Percentiles rank a stretch among this genome's conserved stretches.
phyloP scores from a whole-genome alignment of 2,888 invertebrate species.

The Lithophane semibrunnea region DNA sequence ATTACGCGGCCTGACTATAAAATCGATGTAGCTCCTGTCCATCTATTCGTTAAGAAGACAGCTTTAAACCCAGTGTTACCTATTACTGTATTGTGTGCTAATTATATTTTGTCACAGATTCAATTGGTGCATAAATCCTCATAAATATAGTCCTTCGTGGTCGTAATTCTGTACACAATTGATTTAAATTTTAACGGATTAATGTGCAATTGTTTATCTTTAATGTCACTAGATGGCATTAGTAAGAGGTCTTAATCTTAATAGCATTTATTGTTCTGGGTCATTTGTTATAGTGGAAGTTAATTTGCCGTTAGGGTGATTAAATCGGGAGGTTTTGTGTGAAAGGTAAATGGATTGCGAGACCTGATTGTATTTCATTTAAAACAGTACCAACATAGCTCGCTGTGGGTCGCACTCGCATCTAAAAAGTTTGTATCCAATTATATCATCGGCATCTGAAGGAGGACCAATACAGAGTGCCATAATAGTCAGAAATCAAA shows the following conservation, averaged over 20 bases:
- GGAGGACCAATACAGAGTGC: neutral
- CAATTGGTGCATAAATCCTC: slow-evolving; percentile 58
- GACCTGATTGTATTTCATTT: slow-evolving; percentile 9
- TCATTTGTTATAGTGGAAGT: neutral
- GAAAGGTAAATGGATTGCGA: neutral
- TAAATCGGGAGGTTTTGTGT: slow-evolving; percentile 7
- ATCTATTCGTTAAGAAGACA: slow-evolving; percentile 56
- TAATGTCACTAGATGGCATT: slow-evolving; percentile 46
- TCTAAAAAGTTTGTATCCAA: no score
- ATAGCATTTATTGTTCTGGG: neutral
- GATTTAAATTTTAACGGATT: slow-evolving; percentile 42
- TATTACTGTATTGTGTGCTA: slow-evolving; percentile 67
- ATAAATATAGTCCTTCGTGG: slow-evolving; percentile 31
- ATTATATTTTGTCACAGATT: slow-evolving; percentile 67
- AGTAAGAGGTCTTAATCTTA: neutral
- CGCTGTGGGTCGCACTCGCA: no score
- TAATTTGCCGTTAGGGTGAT: slow-evolving; percentile 29
- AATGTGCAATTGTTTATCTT: slow-evolving; percentile 41
- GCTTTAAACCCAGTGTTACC: slow-evolving; percentile 45
- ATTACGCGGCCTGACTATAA: slow-evolving; percentile 70
- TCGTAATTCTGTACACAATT: slow-evolving; percentile 42
- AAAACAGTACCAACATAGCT: neutral
- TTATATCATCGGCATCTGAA: neutral
- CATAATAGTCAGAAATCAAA: neutral
- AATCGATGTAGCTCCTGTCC: slow-evolving; percentile 67